Percentiles rank a stretch among this genome's conserved stretches.
Conservation (phyloP, 2,888 invertebrate genomes). For the Tubiluchus corallicola region DNA sequence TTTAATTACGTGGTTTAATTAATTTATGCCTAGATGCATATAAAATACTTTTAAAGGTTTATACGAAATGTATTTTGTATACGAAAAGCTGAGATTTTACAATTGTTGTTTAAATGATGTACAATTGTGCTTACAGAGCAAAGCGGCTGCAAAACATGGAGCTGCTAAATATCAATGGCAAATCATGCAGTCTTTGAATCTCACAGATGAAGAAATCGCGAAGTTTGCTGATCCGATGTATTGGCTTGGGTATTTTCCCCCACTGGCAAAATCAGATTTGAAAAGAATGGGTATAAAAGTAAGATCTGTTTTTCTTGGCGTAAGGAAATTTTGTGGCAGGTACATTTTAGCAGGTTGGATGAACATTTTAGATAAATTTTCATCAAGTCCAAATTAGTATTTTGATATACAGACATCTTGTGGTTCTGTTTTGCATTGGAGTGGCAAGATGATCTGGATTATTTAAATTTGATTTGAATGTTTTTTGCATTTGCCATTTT, state of each 20-base stretch:
- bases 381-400: background rate
- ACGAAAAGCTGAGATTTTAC: no score
- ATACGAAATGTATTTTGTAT: no score
- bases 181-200: slow-evolving; percentile 84
- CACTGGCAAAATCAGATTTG: slow-evolving; percentile 64
- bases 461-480: no score
- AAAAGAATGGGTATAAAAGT: slow-evolving; percentile 76
- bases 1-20: no score
- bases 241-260: slow-evolving; percentile 97
- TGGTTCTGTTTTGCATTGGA: no score
- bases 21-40: no score
- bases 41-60: no score
- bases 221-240: slow-evolving; percentile 71
- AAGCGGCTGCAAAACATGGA: slow-evolving; percentile 78
- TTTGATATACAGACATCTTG: background rate
- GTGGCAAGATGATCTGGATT: no score
- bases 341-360: background rate
- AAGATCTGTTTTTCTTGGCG: slow-evolving; percentile 24
- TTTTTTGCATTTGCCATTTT: no score
- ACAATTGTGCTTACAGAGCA: slow-evolving; percentile 53
- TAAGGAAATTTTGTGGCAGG: background rate
- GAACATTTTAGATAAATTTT: slow-evolving; percentile 1
- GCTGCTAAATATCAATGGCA: slow-evolving; percentile 89
- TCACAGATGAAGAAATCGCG: slow-evolving; percentile 73
- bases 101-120: no score